These are phyloP conservation scores for Drosophila rhopaloa DNA, from an alignment of 1,140 invertebrate genomes.

Conservation along the genomic window DNA sequence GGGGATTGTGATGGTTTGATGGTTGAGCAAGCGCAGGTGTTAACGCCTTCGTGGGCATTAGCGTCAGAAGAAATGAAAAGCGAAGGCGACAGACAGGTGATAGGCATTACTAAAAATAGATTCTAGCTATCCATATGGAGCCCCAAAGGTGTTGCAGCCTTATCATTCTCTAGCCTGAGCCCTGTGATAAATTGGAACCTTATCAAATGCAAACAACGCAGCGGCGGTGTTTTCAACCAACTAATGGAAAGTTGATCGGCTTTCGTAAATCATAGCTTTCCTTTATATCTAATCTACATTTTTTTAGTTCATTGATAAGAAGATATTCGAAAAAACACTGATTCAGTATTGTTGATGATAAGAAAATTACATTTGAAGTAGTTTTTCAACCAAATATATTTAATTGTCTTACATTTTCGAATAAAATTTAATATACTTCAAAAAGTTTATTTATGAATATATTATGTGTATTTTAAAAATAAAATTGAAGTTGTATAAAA, in stretches of 20 bases:
- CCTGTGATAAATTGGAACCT: conserved; percentile 9
- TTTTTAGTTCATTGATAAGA: conserved; percentile 1
- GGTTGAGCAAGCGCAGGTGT: conserved; percentile 39
- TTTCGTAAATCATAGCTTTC: conserved; percentile 15
- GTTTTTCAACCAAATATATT: too few relatives aligned
- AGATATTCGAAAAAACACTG: neutral
- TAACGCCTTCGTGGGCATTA: conserved; percentile 44
- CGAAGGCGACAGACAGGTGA: conserved; percentile 36
- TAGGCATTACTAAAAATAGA: conserved; percentile 43
- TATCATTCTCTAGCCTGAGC: neutral
- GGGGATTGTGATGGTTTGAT: neutral
- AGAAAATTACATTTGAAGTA: neutral
- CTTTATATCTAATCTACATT: conserved; percentile 24
- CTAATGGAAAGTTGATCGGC: conserved; percentile 14
- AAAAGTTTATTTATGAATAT: too few relatives aligned
- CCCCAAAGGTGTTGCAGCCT: neutral
- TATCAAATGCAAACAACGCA: conserved; percentile 9
- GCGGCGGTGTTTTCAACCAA: neutral
- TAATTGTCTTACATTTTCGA: too few relatives aligned
- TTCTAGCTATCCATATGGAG: conserved; percentile 36
- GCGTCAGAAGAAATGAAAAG: conserved; percentile 26
- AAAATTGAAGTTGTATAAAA: too few relatives aligned
- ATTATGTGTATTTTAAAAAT: too few relatives aligned
- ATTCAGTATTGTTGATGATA: neutral
- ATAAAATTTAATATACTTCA: too few relatives aligned